These are phyloP conservation scores for Brienomyrus brachyistius DNA, from an alignment of 2,113 vertebrate species.

Conservation along the genomic window DNA sequence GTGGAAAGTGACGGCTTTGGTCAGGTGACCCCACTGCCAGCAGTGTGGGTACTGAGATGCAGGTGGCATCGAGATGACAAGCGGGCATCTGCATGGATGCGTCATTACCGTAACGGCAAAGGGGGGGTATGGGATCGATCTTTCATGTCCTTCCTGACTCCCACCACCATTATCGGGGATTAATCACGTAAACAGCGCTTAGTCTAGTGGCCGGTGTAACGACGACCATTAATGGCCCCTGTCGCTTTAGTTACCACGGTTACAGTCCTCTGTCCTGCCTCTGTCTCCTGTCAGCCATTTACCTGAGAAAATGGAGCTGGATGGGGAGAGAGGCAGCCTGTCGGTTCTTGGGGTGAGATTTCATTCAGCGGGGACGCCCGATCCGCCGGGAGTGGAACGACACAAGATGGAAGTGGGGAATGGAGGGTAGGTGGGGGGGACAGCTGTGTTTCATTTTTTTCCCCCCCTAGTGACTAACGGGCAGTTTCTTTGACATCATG, in stretches of 20 bases:
- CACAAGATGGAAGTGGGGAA: not conserved
- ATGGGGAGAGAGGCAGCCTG: not conserved
- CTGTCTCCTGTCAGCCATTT: not conserved
- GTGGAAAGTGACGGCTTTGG: not conserved
- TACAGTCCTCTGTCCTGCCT: not conserved
- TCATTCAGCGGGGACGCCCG: not conserved
- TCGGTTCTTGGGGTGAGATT: not conserved
- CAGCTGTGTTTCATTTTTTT: not conserved
- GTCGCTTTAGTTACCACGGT: not conserved
- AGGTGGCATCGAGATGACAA: not conserved
- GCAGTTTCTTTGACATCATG: constrained; percentile 8
- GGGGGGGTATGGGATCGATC: not conserved
- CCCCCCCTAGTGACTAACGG: not conserved
- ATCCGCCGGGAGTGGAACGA: not conserved
- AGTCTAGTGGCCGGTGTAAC: not conserved
- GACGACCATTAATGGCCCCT: not conserved
- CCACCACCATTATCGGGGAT: not conserved
- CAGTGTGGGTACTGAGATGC: not conserved
- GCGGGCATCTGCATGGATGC: not conserved
- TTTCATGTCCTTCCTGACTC: not conserved
- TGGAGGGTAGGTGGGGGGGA: not conserved
- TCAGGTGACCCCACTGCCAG: not conserved
- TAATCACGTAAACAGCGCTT: not conserved
- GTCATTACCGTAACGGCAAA: not conserved
- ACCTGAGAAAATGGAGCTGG: not conserved